Conservation (phyloP, 2,113 vertebrate genomes). For the Psittacara wagleri region DNA sequence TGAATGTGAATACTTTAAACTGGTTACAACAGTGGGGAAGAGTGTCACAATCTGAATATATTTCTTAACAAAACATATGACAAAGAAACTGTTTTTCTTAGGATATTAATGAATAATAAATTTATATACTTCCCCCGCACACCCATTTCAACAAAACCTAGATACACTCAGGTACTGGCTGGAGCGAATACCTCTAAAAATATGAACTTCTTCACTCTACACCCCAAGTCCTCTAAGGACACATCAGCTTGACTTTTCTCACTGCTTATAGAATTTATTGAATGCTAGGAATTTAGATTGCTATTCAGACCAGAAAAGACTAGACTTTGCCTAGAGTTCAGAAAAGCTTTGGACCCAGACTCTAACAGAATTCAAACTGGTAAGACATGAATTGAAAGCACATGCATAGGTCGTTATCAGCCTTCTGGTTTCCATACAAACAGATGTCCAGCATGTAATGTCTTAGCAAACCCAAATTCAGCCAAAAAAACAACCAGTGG, state of each 20-base stretch:
- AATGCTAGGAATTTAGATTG: not conserved
- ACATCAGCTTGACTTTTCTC: not conserved
- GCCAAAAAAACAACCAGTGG: not conserved
- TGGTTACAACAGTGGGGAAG: not conserved
- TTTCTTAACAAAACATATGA: conserved; percentile 47
- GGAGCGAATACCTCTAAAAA: not conserved
- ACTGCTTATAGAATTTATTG: not conserved
- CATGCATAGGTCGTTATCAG: not conserved
- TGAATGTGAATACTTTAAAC: conserved; percentile 10
- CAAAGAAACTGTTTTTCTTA: conserved; percentile 5
- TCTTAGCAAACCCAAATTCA: not conserved
- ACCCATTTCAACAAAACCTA: not conserved
- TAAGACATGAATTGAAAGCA: not conserved
- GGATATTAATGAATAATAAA: conserved; percentile 8
- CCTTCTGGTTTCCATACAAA: not conserved
- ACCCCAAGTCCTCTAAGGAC: not conserved
- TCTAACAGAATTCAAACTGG: not conserved
- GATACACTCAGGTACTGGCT: not conserved
- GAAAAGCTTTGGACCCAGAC: not conserved
- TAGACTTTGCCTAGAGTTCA: not conserved
- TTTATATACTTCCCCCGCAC: not conserved
- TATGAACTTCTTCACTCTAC: conserved; percentile 1
- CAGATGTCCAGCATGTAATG: not conserved
- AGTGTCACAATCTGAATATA: conserved; percentile 21
- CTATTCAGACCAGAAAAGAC: not conserved